phyloP scores from a whole-genome alignment of 2,113 vertebrate genomes.

The Hemiscyllium ocellatum region DNA sequence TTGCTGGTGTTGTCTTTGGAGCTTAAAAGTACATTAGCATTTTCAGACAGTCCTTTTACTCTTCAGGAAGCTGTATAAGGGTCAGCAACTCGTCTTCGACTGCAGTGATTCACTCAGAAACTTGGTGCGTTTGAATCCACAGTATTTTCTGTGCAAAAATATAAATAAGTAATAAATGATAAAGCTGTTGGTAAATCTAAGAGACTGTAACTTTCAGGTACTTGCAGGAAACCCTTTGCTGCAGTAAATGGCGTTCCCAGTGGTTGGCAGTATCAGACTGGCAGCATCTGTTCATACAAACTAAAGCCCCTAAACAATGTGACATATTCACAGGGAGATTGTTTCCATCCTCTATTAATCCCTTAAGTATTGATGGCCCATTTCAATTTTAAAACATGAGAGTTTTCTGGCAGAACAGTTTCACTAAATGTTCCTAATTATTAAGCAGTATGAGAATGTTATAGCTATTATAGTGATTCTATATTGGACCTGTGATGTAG shows the following conservation, averaged over 20 bases:
- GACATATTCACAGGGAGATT: background rate
- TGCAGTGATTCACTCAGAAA: background rate
- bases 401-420: background rate
- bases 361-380: background rate
- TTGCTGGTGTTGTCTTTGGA: background rate
- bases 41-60: background rate
- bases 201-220: background rate
- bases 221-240: constrained; percentile 1
- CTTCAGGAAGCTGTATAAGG: background rate
- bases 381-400: background rate
- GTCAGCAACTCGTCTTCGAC: background rate
- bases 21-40: background rate
- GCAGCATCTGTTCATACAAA: background rate
- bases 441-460: background rate
- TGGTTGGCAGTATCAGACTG: background rate
- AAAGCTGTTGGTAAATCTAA: background rate
- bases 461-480: background rate
- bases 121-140: background rate
- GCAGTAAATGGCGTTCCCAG: background rate
- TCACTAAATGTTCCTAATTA: background rate
- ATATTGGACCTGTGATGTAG: background rate
- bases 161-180: background rate
- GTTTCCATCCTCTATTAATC: background rate
- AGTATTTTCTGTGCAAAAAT: background rate
- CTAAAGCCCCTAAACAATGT: constrained; percentile 7